Conservation (phyloP, 2,888 invertebrate species). For the Fissipunctia ypsillon region DNA sequence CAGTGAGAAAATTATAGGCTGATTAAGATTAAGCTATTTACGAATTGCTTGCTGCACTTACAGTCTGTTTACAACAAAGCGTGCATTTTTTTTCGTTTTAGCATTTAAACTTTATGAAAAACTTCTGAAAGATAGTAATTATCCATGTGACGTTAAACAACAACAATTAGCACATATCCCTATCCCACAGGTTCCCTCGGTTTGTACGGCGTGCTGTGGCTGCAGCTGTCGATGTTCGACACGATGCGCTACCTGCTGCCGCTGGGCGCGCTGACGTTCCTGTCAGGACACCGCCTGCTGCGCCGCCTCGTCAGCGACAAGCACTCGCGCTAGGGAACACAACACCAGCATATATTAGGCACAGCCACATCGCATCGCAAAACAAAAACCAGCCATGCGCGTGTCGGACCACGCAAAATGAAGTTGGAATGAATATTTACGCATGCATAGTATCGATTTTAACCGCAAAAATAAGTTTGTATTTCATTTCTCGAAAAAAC, state of each 20-base stretch:
- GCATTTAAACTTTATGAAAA: background rate
- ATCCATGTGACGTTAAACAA: background rate
- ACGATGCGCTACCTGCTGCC: constrained; percentile 97
- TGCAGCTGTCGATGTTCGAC: constrained; percentile 98
- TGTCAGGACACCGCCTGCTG: constrained; percentile 97
- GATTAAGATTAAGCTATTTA: too few relatives aligned
- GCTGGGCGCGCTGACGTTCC: constrained; percentile 96
- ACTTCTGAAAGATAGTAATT: background rate
- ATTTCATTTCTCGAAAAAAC: background rate
- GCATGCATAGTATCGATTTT: background rate
- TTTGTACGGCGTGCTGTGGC: constrained; percentile 97
- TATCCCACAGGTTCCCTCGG: constrained; percentile 93
- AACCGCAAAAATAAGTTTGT: too few relatives aligned
- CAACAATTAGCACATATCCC: background rate
- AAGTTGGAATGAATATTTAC: background rate
- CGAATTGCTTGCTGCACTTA: background rate
- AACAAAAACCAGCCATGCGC: background rate
- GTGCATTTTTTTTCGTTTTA: background rate
- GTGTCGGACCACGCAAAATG: background rate
- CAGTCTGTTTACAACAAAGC: too few relatives aligned
- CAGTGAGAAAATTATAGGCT: too few relatives aligned
- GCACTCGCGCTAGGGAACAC: constrained; percentile 53
- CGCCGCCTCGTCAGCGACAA: constrained; percentile 92
- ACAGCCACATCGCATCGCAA: background rate
- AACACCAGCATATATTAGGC: background rate